Percentiles rank a stretch among this genome's conserved stretches.
Evolutionary conservation across 2,113 vertebrate genomes (phyloP).

Genomic region (Eclectus roratus): DNA sequence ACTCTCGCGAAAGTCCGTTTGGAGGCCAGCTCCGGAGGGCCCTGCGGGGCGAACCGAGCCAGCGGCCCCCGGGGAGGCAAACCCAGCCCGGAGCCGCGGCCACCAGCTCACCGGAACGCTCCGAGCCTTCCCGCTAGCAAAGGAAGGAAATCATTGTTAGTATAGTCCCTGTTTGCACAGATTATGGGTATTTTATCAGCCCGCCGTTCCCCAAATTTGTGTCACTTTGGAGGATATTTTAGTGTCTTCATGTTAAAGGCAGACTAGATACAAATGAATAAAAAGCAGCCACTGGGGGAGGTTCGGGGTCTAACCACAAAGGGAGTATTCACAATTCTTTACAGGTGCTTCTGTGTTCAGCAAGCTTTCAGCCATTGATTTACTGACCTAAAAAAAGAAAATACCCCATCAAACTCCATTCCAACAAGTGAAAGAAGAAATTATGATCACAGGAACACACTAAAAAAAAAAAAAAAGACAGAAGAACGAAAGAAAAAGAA

Average conservation of each 20-base stretch:
- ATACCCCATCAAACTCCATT: constrained; percentile 54
- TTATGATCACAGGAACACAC: constrained; percentile 61
- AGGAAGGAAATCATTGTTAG: background rate
- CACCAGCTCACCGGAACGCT: background rate
- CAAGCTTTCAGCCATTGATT: constrained; percentile 71
- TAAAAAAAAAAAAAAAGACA: background rate
- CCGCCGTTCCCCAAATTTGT: background rate
- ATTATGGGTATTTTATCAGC: background rate
- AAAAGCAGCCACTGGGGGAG: constrained; percentile 43
- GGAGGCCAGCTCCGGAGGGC: background rate
- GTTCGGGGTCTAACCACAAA: constrained; percentile 45
- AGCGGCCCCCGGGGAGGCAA: background rate
- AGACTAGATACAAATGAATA: background rate
- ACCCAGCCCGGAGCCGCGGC: accelerated
- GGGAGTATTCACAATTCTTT: constrained; percentile 62
- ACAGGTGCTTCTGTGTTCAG: constrained; percentile 74
- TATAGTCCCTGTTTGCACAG: background rate
- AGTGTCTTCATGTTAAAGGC: background rate
- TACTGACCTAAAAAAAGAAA: constrained; percentile 72
- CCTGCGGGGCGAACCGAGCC: background rate
- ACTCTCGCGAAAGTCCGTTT: background rate
- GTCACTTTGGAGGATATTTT: background rate
- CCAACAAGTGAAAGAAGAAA: constrained; percentile 63
- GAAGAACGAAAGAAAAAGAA: background rate
- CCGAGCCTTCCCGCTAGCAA: background rate